Percentiles rank a stretch among this genome's conserved stretches.
Evolutionary conservation across 2,113 vertebrate genomes (phyloP).

Genomic region (Emydura subglobosa): DNA sequence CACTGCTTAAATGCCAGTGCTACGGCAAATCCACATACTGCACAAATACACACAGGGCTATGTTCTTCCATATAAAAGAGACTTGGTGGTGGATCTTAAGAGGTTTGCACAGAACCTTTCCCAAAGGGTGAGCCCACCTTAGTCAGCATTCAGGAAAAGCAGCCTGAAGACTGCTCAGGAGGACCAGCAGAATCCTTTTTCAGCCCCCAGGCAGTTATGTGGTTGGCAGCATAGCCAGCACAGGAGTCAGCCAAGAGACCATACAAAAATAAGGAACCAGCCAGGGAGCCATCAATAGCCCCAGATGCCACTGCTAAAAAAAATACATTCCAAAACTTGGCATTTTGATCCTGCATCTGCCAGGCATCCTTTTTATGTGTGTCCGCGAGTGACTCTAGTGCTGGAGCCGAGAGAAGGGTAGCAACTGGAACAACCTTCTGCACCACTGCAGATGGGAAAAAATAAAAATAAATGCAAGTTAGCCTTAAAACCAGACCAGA

Average conservation of each 20-base stretch:
- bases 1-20: conserved; percentile 4
- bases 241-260: rapidly evolving
- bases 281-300: neutral
- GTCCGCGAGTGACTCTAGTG: rapidly evolving
- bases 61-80: neutral
- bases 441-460: rapidly evolving
- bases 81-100: neutral
- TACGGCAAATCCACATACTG: neutral
- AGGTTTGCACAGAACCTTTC: neutral
- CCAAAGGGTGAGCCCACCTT: neutral
- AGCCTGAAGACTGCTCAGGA: neutral
- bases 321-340: neutral
- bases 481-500: neutral
- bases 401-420: neutral
- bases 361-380: rapidly evolving
- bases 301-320: neutral
- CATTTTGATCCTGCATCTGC: neutral
- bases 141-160: neutral
- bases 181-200: rapidly evolving
- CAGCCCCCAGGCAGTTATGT: neutral
- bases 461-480: neutral
- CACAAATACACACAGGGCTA: neutral
- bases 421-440: rapidly evolving
- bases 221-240: rapidly evolving
- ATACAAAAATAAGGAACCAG: rapidly evolving